Evolutionary conservation across 2,113 vertebrate genomes (phyloP).

Genomic region (Coptodon bakossiorum): DNA sequence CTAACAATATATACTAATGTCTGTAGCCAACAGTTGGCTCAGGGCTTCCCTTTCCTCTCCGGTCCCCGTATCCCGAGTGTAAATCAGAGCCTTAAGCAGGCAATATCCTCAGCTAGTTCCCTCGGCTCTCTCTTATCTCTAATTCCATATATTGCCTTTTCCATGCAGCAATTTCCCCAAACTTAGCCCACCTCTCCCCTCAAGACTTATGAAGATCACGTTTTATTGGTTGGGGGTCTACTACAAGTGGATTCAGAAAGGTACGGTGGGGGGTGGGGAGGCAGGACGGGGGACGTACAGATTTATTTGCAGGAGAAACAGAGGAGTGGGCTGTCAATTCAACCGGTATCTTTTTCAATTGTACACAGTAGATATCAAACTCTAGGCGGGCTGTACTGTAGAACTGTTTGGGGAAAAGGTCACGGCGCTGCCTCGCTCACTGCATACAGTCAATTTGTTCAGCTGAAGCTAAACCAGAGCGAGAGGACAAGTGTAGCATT

Average conservation of each 20-base stretch:
- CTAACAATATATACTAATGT: neutral
- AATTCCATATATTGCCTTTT: conserved; percentile 62
- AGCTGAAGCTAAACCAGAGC: conserved; percentile 6
- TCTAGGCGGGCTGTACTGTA: neutral
- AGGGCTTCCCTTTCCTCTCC: neutral
- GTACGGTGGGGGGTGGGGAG: neutral
- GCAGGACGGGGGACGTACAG: conserved; percentile 14
- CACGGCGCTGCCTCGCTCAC: conserved; percentile 20
- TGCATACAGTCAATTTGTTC: conserved; percentile 45
- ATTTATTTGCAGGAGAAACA: conserved; percentile 27
- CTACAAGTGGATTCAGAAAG: conserved; percentile 34
- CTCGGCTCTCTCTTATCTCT: conserved; percentile 45
- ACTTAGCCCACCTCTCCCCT: conserved; percentile 34
- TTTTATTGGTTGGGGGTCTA: conserved; percentile 51
- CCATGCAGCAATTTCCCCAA: conserved; percentile 56
- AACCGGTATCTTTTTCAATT: conserved; percentile 49
- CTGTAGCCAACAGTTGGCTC: conserved; percentile 17
- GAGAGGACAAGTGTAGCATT: conserved; percentile 33
- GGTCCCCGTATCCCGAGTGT: conserved; percentile 20
- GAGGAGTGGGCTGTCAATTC: conserved; percentile 36
- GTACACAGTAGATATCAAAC: conserved; percentile 36
- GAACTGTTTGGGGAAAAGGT: conserved; percentile 49
- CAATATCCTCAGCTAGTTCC: conserved; percentile 42
- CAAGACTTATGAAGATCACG: conserved; percentile 53
- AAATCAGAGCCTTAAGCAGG: conserved; percentile 60